phyloP scores from a whole-genome alignment of 1,140 invertebrate genomes.

The Stegodyphus dumicola region DNA sequence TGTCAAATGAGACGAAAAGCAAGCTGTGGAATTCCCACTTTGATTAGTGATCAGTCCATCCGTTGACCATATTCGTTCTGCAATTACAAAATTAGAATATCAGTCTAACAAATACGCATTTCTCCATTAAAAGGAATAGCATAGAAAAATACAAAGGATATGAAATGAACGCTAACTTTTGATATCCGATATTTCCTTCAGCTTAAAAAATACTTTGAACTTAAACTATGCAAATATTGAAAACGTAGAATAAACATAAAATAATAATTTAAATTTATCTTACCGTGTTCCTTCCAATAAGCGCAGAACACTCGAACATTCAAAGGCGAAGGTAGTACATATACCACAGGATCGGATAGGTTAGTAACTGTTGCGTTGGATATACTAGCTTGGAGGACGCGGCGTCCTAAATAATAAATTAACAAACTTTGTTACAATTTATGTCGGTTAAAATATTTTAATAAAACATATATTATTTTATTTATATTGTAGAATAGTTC shows the following conservation, averaged over 20 bases:
- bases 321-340: constrained; percentile 65
- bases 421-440: no score
- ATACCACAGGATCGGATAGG: constrained; percentile 68
- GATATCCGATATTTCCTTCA: no score
- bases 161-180: no score
- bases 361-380: constrained; percentile 66
- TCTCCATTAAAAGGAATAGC: no score
- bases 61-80: constrained; percentile 68
- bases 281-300: constrained; percentile 70
- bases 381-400: constrained; percentile 66
- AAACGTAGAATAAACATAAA: background rate
- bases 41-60: constrained; percentile 68
- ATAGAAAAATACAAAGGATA: background rate
- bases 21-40: constrained; percentile 67
- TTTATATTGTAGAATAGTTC: no score
- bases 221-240: no score
- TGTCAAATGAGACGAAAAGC: constrained; percentile 71
- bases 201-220: no score
- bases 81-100: constrained; percentile 56
- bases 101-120: no score
- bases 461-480: no score
- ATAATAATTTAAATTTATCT: constrained; percentile 23
- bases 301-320: constrained; percentile 67
- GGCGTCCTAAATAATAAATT: constrained; percentile 58
- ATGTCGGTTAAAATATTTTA: no score